Base-by-base conservation (phyloP, 1,140 invertebrate species). In the Stegodyphus mimosarum region DNA sequence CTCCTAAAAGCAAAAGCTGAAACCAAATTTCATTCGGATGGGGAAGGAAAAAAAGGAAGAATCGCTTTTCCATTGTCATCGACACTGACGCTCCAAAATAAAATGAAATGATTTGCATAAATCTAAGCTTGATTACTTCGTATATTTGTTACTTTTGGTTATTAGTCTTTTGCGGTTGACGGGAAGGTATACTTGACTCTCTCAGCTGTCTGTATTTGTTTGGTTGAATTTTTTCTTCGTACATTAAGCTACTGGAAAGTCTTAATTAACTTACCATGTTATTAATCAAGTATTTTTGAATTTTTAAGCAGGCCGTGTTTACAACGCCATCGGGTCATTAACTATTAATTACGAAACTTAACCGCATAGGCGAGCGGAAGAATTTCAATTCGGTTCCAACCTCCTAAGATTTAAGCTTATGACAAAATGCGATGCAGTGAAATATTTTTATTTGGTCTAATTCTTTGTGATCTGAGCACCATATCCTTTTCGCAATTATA, bases 241-340 rank as follows among this genome's bases (percentile, higher is more conserved):
- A 33, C 33, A 13, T 52, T 52, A 84, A 84, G 70, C 76, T 84
- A 69, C 64, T 76, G 49, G 11, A 84, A 84, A 84, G 60, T 84
- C 81, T 84, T 84, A 84, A 84, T 84, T 84, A 84, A 84, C 81
- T 84, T 76, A 69, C 71, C 72, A 84, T 84, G 81, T 84, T 84
- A 84, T 84, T 84, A 83, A 83, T 83, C 72, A 84, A 76, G 81
- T 84, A 84, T 84, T 84, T 83, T 84, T 84, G 81, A 84, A 84
- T 84, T 84, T 84, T 84, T 84, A 84, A 83, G 81, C 64, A 84
- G 64, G 81, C 52, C 55, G 64, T 75, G 81, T 84, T 84, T 84
- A 84, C 73, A 70, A 70, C 64, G 64, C 72, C 81, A 64, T 75
- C 18, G 33, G 73, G 81, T 84, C 73, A 84, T 84, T 84, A 84